Conservation (phyloP, 2,113 vertebrate genomes). For the Indri indri region DNA sequence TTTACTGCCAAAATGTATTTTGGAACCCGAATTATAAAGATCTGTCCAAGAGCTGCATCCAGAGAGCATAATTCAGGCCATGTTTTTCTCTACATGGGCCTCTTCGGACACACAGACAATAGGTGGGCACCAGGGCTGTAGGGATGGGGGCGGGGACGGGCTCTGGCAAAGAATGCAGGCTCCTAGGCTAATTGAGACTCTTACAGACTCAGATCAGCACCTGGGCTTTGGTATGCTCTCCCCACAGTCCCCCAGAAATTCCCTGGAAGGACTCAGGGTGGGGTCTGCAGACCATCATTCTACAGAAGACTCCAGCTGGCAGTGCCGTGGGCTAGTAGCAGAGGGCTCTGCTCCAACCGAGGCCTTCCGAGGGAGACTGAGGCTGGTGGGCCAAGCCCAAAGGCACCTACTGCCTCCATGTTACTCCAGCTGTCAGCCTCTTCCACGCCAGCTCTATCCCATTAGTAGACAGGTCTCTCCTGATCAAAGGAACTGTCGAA, state of each 20-base stretch:
- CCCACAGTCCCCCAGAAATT: not conserved
- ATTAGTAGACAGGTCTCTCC: not conserved
- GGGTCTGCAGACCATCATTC: not conserved
- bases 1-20: constrained; percentile 1
- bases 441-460: not conserved
- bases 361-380: not conserved
- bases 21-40: not conserved
- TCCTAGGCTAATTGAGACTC: not conserved
- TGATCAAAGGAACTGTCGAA: not conserved
- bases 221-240: not conserved
- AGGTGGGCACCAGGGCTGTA: not conserved
- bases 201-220: not conserved
- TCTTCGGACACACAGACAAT: constrained; percentile 35
- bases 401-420: not conserved
- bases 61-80: not conserved
- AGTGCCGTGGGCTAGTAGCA: not conserved
- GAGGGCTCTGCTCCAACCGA: not conserved
- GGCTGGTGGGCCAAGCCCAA: not conserved
- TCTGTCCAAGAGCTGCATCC: not conserved
- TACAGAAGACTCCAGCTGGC: not conserved
- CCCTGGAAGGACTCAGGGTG: not conserved
- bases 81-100: not conserved
- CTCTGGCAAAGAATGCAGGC: not conserved
- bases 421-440: not conserved
- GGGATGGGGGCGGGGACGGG: not conserved